A percentile compares a stretch with the other conserved stretches of the same genome.
These are phyloP conservation scores for Actinia tenebrosa DNA, from an alignment of 64 coral and sea anemone genomes.

Conservation along the genomic window DNA sequence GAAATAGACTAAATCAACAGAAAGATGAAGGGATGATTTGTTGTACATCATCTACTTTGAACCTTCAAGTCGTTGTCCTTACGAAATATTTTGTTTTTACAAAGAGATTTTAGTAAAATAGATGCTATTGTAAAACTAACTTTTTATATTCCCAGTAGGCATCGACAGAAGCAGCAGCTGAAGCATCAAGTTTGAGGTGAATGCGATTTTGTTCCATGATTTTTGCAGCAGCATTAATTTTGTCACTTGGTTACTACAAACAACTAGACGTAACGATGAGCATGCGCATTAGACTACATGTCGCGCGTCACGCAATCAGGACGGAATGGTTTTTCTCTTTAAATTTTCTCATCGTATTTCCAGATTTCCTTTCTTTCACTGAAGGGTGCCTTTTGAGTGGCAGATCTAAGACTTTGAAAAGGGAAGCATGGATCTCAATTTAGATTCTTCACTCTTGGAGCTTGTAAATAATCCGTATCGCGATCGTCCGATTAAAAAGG, in stretches of 20 bases:
- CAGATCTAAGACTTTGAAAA: no score
- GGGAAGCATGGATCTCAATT: no score
- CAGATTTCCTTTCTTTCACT: no score
- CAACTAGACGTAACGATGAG: neutral
- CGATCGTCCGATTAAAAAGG: no score
- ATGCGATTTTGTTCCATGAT: conserved; percentile 71
- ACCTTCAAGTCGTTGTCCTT: no score
- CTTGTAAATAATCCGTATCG: no score
- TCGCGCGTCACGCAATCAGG: neutral
- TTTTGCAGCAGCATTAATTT: neutral
- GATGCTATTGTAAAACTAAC: conserved; percentile 2
- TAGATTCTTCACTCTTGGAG: no score
- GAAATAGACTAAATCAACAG: no score
- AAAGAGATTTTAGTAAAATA: neutral
- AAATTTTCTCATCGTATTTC: neutral
- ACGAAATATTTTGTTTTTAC: neutral
- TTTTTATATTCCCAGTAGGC: conserved; percentile 86
- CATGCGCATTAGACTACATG: neutral
- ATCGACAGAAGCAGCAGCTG: conserved; percentile 77
- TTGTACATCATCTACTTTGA: no score
- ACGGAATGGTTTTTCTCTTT: neutral
- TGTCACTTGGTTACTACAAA: neutral
- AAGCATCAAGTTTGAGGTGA: conserved; percentile 69
- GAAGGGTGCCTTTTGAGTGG: no score
- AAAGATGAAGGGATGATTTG: no score